A percentile compares a stretch with the other conserved stretches of the same genome.
phyloP scores from a whole-genome alignment of 2,797 vertebrate species.

The Hemitrygon akajei region DNA sequence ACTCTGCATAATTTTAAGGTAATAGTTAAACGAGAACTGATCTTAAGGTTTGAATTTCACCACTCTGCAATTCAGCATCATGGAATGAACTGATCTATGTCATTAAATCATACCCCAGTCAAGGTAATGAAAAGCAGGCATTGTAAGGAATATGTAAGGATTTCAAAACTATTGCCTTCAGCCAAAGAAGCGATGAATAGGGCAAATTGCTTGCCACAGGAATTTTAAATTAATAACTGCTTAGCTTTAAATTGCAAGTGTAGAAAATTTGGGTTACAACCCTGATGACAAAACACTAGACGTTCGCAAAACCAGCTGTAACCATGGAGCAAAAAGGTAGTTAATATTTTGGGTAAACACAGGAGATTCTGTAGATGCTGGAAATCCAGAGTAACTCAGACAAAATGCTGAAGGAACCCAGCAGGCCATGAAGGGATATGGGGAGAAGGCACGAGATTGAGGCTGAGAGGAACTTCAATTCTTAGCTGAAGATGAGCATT shows the following conservation, averaged over 20 bases:
- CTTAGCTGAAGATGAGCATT: not conserved
- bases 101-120: not conserved
- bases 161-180: not conserved
- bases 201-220: not conserved
- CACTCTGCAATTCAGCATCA: not conserved
- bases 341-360: not conserved
- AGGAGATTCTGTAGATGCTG: too few relatives aligned
- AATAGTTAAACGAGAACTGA: not conserved
- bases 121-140: not conserved
- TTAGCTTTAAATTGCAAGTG: not conserved
- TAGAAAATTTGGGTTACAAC: not conserved
- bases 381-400: too few relatives aligned
- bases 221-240: not conserved
- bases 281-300: not conserved
- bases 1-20: not conserved
- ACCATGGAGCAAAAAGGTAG: not conserved
- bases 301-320: not conserved
- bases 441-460: too few relatives aligned
- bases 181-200: not conserved
- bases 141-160: not conserved
- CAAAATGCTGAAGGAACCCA: too few relatives aligned
- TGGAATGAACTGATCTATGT: not conserved
- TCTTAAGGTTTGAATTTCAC: not conserved
- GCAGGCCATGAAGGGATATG: too few relatives aligned
- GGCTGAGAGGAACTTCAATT: not conserved